Conservation (phyloP, 2,797 vertebrate genomes). For the Periophthalmus magnuspinnatus region DNA sequence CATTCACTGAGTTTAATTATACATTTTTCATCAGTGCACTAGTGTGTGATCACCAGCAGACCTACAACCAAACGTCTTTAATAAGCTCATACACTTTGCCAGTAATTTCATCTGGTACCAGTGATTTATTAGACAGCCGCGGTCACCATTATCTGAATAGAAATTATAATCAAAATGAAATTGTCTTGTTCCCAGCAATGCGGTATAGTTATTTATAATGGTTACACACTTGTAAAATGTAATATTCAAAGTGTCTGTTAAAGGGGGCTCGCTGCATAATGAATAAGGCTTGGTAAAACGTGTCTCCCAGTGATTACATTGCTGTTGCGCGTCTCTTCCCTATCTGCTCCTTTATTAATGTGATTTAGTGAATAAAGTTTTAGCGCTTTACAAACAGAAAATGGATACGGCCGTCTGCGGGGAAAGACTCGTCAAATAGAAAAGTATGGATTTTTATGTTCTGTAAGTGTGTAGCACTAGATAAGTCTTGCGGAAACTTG, state of each 20-base stretch:
- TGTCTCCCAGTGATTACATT: neutral
- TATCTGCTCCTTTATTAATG: neutral
- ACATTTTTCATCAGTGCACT: conserved; percentile 1
- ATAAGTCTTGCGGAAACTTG: conserved; percentile 6
- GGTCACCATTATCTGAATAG: conserved; percentile 5
- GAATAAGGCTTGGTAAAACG: conserved; percentile 5
- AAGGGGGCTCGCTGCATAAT: conserved; percentile 2
- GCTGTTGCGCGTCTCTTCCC: conserved; percentile 1
- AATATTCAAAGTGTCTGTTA: conserved; percentile 1
- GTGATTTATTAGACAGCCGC: conserved; percentile 9
- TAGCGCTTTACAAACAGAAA: conserved; percentile 9
- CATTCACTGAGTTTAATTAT: conserved; percentile 14
- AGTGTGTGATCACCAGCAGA: neutral
- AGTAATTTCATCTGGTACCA: conserved; percentile 13
- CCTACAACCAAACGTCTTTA: neutral
- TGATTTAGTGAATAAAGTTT: conserved; percentile 11
- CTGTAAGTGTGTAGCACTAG: conserved; percentile 1
- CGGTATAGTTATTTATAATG: conserved; percentile 9
- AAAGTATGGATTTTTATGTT: neutral
- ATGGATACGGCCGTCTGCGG: neutral
- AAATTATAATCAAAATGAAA: conserved; percentile 10
- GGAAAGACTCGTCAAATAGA: conserved; percentile 10
- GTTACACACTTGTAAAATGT: neutral
- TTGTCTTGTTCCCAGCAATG: conserved; percentile 1
- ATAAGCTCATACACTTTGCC: neutral